Base-by-base conservation (phyloP, 2,113 vertebrate genomes). In the Brachionichthys hirsutus region DNA sequence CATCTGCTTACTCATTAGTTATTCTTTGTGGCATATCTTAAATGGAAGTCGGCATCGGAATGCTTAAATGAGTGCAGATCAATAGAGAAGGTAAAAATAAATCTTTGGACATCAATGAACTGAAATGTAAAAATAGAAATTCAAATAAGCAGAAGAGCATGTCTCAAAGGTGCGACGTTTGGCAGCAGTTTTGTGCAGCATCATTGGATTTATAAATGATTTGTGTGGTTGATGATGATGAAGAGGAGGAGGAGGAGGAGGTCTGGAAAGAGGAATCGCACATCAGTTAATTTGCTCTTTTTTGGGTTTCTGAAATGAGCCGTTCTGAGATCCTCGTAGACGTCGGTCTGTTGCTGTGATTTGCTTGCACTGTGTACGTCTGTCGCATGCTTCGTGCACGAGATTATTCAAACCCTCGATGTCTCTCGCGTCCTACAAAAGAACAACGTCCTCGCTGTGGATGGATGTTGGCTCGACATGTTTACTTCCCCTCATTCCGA, bases 311-410 rank as follows among this genome's bases (percentile, higher is more conserved):
- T 0, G 15, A 24, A 59, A 47, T 20, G 4, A 15, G 18, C n/a
- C 6, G 3, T 30, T 30, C 34, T 73, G n/a, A 64, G 18, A 45
- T 45, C 19, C n/a, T 48, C 9, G 30, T 24, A 1, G 17, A 54
- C 58, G 24, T 49, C 48, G 73, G 24, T 49, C 48, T 76, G 45
- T 54, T 30, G 8, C 3, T 62, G 38, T 75, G 66, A 73, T 73
- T 70, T 61, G 14, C 47, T 69, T 62, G 9, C 22, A 60, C 17
- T 16, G 4, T 57, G 47, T 16, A 49, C 18, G 24, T 60, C 54
- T 59, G 50, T 53, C 85, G 86, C 78, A 88, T 86, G 83, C 19
- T 47, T 65, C 44, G 56, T 12, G 16, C 9, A 19, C n/a, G 11
- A 18, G 14, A 69, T 77, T 19, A 53, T 45, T 60, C 38, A 2